phyloP scores from a whole-genome alignment of 2,888 invertebrate genomes.

The Ommatoiulus sabulosus region DNA sequence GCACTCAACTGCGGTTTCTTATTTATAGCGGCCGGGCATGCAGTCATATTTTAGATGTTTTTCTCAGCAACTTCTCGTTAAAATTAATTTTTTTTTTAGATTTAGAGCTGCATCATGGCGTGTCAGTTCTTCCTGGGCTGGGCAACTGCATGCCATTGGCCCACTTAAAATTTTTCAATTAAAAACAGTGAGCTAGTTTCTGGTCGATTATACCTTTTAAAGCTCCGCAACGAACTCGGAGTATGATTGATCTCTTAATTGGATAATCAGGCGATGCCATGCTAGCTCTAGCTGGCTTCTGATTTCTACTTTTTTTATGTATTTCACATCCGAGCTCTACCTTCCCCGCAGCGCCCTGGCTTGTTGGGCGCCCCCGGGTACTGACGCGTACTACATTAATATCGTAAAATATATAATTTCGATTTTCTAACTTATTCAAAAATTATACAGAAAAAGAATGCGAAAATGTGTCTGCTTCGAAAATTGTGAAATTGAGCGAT shows the following conservation, averaged over 20 bases:
- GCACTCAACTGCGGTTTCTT: slow-evolving; percentile 40
- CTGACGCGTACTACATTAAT: no score
- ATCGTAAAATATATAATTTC: no score
- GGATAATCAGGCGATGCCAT: neutral
- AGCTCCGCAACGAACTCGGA: neutral
- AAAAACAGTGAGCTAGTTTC: slow-evolving; percentile 13
- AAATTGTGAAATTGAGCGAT: no score
- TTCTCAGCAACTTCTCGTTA: neutral
- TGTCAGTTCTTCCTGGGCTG: slow-evolving; percentile 36
- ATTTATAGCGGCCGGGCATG: slow-evolving; percentile 17
- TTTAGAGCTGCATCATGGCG: neutral
- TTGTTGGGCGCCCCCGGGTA: no score
- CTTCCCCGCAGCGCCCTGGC: no score
- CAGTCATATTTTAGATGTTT: slow-evolving; percentile 17
- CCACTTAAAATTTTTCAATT: slow-evolving; percentile 4
- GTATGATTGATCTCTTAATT: slow-evolving; percentile 21
- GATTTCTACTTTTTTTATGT: neutral
- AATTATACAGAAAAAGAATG: no score
- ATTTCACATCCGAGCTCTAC: neutral
- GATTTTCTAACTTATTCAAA: no score
- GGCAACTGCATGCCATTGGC: neutral
- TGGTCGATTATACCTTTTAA: neutral
- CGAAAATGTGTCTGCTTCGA: no score
- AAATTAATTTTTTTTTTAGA: slow-evolving; percentile 4
- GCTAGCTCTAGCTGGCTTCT: neutral